These are phyloP conservation scores for Macrophya annulata DNA, from an alignment of 2,888 invertebrate genomes.

Conservation along the genomic window DNA sequence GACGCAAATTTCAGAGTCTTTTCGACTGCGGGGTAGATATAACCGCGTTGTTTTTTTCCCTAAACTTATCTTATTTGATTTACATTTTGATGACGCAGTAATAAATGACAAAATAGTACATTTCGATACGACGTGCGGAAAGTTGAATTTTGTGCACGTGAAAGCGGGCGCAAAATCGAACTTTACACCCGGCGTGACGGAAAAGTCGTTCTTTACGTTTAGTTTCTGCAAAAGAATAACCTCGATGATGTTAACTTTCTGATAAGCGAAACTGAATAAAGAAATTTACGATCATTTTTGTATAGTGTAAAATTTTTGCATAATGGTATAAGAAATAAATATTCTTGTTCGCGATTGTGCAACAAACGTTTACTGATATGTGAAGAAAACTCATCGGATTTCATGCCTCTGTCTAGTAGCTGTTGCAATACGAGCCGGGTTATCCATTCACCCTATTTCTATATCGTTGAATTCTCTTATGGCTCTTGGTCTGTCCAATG, in stretches of 20 bases:
- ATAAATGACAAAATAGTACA: constrained; percentile 8
- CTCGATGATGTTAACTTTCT: background rate
- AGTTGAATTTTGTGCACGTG: too few relatives aligned
- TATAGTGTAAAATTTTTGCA: background rate
- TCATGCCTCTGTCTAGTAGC: background rate
- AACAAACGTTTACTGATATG: background rate
- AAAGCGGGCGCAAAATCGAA: too few relatives aligned
- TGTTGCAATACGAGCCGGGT: background rate
- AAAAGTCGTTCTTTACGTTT: background rate
- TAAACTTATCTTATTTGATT: background rate
- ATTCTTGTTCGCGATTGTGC: background rate
- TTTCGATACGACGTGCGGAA: too few relatives aligned
- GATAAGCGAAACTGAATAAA: background rate
- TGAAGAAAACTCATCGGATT: background rate
- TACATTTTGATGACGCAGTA: background rate
- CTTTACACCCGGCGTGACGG: too few relatives aligned
- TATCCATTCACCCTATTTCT: constrained; percentile 19
- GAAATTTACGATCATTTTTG: background rate
- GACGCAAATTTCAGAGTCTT: background rate
- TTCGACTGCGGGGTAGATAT: background rate
- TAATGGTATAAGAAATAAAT: background rate
- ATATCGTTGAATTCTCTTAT: constrained; percentile 37
- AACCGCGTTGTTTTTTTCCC: background rate
- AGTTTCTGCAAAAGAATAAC: too few relatives aligned
- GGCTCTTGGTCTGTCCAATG: constrained; percentile 41